phyloP scores from a whole-genome alignment of 2,888 invertebrate species.

The Parnassius smintheus region DNA sequence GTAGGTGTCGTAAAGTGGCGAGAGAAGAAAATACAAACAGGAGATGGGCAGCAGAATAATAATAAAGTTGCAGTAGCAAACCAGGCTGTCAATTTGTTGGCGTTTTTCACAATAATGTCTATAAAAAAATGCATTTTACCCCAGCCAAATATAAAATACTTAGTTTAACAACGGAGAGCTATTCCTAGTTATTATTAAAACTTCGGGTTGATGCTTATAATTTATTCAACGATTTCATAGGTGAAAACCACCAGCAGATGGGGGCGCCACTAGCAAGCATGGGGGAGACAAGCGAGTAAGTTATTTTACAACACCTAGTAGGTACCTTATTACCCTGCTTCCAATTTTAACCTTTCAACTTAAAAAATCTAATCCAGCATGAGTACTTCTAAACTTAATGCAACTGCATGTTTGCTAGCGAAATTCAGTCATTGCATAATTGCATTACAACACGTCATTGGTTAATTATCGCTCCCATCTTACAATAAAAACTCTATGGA shows the following conservation, averaged over 20 bases:
- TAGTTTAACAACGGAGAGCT: too few relatives aligned
- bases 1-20: too few relatives aligned
- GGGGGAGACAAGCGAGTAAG: slow-evolving; percentile 85
- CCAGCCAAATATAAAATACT: too few relatives aligned
- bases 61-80: too few relatives aligned
- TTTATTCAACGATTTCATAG: slow-evolving; percentile 39
- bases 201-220: too few relatives aligned
- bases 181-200: too few relatives aligned
- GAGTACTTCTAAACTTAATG: slow-evolving; percentile 11
- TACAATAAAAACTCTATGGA: too few relatives aligned
- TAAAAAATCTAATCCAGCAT: slow-evolving; percentile 23
- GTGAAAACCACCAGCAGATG: slow-evolving; percentile 75
- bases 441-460: background rate
- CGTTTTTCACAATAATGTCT: too few relatives aligned
- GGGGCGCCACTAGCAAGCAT: slow-evolving; percentile 83
- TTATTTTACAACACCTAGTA: slow-evolving; percentile 33
- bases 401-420: slow-evolving; percentile 17
- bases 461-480: slow-evolving; percentile 15
- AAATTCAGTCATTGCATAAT: slow-evolving; percentile 5
- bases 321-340: background rate
- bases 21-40: too few relatives aligned
- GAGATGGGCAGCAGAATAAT: too few relatives aligned
- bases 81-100: too few relatives aligned
- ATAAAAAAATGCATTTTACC: too few relatives aligned
- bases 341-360: background rate